Conservation (phyloP, 2,888 invertebrate genomes). For the Halictus quadricinctus region DNA sequence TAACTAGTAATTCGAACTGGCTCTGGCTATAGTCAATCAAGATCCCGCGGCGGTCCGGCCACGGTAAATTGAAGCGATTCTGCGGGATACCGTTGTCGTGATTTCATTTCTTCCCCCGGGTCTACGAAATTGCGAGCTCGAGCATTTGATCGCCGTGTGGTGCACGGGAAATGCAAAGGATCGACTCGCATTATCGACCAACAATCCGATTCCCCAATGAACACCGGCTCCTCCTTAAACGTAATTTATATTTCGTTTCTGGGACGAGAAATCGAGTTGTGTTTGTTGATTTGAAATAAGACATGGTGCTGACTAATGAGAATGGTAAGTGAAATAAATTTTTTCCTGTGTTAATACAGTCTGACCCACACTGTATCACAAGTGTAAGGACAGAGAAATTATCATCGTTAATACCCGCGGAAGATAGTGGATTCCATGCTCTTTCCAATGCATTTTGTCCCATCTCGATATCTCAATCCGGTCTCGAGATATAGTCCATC, state of each 20-base stretch:
- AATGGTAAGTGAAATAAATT: not conserved
- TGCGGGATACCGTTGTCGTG: constrained; percentile 15
- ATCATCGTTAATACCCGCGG: not conserved
- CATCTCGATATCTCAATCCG: too few species aligned
- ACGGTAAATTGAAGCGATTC: constrained; percentile 47
- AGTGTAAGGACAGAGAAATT: not conserved
- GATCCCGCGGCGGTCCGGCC: constrained; percentile 32
- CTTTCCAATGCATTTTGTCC: too few species aligned
- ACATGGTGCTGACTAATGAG: too few species aligned
- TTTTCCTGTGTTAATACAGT: not conserved
- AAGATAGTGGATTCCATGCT: too few species aligned
- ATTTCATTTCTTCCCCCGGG: constrained; percentile 40
- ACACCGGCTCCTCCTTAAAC: not conserved
- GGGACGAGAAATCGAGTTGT: too few species aligned
- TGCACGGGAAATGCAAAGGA: not conserved
- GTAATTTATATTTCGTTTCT: not conserved
- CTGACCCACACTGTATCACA: not conserved
- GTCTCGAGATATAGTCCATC: too few species aligned
- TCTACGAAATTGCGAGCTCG: not conserved
- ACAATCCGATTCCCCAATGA: not conserved
- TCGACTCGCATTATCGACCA: not conserved
- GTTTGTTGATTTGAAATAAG: too few species aligned
- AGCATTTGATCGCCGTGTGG: constrained; percentile 17
- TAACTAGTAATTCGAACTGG: constrained; percentile 49
- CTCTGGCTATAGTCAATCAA: constrained; percentile 47